Evolutionary conservation across 2,888 invertebrate genomes (phyloP), one percentile per base, ranked within the genome.

Genomic region (Eulithis testata): DNA sequence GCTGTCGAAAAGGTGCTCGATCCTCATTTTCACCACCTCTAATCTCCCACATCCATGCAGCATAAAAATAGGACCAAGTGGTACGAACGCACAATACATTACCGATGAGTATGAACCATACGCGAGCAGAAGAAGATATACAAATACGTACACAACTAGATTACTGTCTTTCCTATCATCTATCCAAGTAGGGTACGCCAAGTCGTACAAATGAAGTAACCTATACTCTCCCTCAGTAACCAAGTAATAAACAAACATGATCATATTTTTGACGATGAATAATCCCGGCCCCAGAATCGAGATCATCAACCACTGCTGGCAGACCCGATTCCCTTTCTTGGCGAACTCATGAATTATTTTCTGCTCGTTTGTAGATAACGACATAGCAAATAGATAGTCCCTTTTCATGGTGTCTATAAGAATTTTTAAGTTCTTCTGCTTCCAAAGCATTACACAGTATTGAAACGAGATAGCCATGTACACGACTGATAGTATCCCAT

Each of bases 1-100:
- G 11, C 66, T 68, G 7, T 74, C 61, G 65, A 82, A 87, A 2
- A 87, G 63, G 2, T 65, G 57, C 31, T 73, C 55, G 8, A 86
- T 66, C 54, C 74, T 75, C 0, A 11, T 73, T 21, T 72, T 77
- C 0, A 81, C 74, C 8, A 88, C 31, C 14, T 85, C 84, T 11
- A 88, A 58, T 54, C 84, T 87, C 4, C 83, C 87, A 62, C 85
- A 85, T 0, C 75, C 78, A 60, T 89, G 88, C 1, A 88, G 66
- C 71, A 84, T 80, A 44, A 86, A 81, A 56, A 83, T 81, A 0
- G 85, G 83, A 0, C 85, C 82, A 14, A 89, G 50, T 0, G 88
- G 84, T 5, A 82, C 78, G 65, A 79, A 84, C 0, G 80, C 80
- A 3, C 71, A 54, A 9, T 82, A 85, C 66, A 83, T 74, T 0